These are phyloP conservation scores for Drosophila yooni DNA, from an alignment of 2,888 invertebrate species.

Conservation along the genomic window DNA sequence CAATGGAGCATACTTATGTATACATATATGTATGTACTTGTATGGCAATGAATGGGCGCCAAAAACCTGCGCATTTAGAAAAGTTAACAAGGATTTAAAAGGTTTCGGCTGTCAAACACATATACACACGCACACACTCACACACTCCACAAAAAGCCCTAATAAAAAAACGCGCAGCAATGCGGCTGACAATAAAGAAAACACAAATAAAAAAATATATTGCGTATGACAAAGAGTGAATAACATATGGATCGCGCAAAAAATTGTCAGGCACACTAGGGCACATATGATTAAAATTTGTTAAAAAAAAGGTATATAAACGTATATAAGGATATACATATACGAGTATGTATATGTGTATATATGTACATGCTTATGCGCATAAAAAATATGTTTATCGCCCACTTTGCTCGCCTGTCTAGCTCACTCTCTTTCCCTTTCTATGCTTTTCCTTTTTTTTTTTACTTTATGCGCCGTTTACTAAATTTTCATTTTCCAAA, in stretches of 20 bases:
- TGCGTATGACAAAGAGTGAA: background rate
- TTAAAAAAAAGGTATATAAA: conserved; percentile 6
- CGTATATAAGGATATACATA: background rate
- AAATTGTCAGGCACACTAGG: conserved; percentile 39
- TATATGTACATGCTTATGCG: conserved; percentile 17
- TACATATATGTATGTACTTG: conserved; percentile 1
- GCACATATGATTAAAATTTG: conserved; percentile 62
- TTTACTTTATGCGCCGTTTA: conserved; percentile 50
- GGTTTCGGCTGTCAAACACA: conserved; percentile 80
- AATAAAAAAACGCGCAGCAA: conserved; percentile 46
- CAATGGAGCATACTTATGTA: conserved; percentile 3
- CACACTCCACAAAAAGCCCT: background rate
- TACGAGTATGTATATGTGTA: background rate
- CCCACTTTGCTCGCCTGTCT: conserved; percentile 21
- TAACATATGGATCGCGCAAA: conserved; percentile 33
- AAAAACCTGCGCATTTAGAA: conserved; percentile 77
- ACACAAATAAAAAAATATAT: conserved; percentile 37
- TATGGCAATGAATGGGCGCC: conserved; percentile 53
- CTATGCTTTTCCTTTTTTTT: conserved; percentile 21
- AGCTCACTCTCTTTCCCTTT: conserved; percentile 1
- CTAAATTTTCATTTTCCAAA: conserved; percentile 79
- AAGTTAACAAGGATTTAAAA: conserved; percentile 83
- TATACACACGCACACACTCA: conserved; percentile 22
- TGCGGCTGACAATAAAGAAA: conserved; percentile 67
- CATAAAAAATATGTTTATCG: conserved; percentile 65